Base-by-base conservation (phyloP, 1,140 invertebrate genomes). In the Vanessa atalanta region DNA sequence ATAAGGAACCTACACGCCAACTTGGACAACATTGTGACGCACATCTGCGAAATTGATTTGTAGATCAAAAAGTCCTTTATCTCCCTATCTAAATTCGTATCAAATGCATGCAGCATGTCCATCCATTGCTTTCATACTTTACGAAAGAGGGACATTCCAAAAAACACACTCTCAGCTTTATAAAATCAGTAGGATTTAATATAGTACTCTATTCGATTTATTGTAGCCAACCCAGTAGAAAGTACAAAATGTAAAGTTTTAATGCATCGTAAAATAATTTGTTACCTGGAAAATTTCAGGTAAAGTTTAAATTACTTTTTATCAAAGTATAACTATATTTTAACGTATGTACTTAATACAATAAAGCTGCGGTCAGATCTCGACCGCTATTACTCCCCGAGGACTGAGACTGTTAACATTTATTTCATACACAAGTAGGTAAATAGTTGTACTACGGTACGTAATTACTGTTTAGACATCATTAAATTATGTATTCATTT, bases 311-410 rank as follows among this genome's bases (percentile, higher is more conserved):
- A 72, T 72, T 65, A 72, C 61, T 72, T 48, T 47, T 47, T 60
- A 69, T 69, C 69, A 70, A 43, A 70, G 69, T 70, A 57, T 51
- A 70, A 70, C 69, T 63, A 64, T 47, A 64, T 70, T 70, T 70
- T 70, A 70, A 70, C 69, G 63, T 70, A n/a, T 23, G 31, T 72
- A 64, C 60, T 64, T 64, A 65, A 72, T 65, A 72, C 61, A 65
- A 72, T 65, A 72, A 64, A 72, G 50, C 61, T 63, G 48, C 48
- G 71, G 67, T 80, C 69, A 75, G 60, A 67, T 65, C 67, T 61
- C 65, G 47, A 61, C 71, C 67, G 20, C 65, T 66, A 77, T 72
- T 72, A 72, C n/a, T 65, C 63, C 50, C 70, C 0, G 70, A 60
- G 53, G 47, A 47, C 53, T 12, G 67, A 69, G 70, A 47, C 61